These are phyloP conservation scores for Onthophagus taurus DNA, from an alignment of 1,140 invertebrate genomes.

Conservation along the genomic window DNA sequence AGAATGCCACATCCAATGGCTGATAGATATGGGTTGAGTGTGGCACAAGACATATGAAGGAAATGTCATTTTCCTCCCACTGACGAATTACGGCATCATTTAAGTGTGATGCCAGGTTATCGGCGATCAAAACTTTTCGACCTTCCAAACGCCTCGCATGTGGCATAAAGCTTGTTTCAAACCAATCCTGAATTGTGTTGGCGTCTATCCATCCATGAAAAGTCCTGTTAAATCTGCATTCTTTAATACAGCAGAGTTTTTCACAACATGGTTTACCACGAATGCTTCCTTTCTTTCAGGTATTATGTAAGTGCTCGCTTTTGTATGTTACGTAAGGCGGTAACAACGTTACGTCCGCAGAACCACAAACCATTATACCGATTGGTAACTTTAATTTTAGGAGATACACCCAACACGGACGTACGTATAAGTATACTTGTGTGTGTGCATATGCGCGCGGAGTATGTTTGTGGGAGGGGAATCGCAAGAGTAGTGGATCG, in stretches of 20 bases:
- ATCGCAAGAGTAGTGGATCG: too few relatives aligned
- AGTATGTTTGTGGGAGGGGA: too few relatives aligned
- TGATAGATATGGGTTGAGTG: slow-evolving; percentile 33
- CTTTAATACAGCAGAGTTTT: slow-evolving; percentile 6
- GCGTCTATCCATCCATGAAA: slow-evolving; percentile 6
- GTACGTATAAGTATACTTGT: too few relatives aligned
- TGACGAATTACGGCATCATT: neutral
- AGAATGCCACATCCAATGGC: slow-evolving; percentile 35
- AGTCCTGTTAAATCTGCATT: slow-evolving; percentile 1
- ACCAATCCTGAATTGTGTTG: slow-evolving; percentile 8
- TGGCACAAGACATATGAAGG: neutral
- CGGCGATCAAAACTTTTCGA: slow-evolving; percentile 2
- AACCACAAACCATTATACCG: slow-evolving; percentile 8
- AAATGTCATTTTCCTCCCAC: slow-evolving; percentile 3
- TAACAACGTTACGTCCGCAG: slow-evolving; percentile 5
- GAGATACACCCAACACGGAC: too few relatives aligned
- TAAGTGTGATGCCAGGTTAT: slow-evolving; percentile 9
- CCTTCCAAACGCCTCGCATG: neutral
- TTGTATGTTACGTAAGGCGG: slow-evolving; percentile 8
- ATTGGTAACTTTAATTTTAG: too few relatives aligned
- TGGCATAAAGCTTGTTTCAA: slow-evolving; percentile 4
- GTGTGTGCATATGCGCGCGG: too few relatives aligned
- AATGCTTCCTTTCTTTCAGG: slow-evolving; percentile 5
- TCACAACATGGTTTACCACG: slow-evolving; percentile 5
- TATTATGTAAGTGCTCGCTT: slow-evolving; percentile 3